Evolutionary conservation across 1,140 invertebrate genomes (phyloP), one percentile per base, ranked within the genome.

Genomic region (Pectinophora gossypiella): DNA sequence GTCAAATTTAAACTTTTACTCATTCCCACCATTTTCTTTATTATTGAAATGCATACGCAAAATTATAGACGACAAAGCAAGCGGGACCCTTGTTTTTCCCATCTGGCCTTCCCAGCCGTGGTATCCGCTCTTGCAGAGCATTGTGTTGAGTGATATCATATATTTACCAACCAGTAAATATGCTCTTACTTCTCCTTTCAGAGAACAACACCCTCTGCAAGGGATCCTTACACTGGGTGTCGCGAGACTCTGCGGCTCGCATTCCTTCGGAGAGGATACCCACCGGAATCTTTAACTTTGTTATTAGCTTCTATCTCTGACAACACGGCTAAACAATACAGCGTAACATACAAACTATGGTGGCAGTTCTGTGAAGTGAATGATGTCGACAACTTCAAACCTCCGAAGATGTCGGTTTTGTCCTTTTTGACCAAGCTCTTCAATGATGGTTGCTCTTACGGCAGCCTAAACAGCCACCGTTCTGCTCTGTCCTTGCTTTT

Each of bases 291-390:
- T 13, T 46, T 60, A 9, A 49, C 58, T 9, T 46, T 64, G 9
- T 12, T 51, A 7, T 20, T 62, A 49, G 44, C 54, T 1, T 70
- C 70, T 6, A 19, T 70, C 10, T 49, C 59, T 6, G 36, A 64
- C 19, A 56, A 62, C 15, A 66, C 62, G 1, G 21, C 66, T 19
- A 57, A 63, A 19, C 65, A 71, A 45, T 69, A 71, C 36, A 48
- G 60, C 16, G 35, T 32, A 0, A 51, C 57, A 15, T 20, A 70
- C 6, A 59, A 51, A 18, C 23, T 38, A 19, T 71, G 65, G 68
- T 72, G 68, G 61, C 9, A 36, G 0, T 73, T 73, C 48, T 71
- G 65, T 45, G 2, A 10, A 12, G 21, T 27, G 22, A 21, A 64
- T 20, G 48, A 50, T 7, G 9, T 59, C 7, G 54, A 68, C 56